A percentile compares a stretch with the other conserved stretches of the same genome.
Conservation (phyloP, 2,797 vertebrate genomes). For the Peromyscus attwateri region DNA sequence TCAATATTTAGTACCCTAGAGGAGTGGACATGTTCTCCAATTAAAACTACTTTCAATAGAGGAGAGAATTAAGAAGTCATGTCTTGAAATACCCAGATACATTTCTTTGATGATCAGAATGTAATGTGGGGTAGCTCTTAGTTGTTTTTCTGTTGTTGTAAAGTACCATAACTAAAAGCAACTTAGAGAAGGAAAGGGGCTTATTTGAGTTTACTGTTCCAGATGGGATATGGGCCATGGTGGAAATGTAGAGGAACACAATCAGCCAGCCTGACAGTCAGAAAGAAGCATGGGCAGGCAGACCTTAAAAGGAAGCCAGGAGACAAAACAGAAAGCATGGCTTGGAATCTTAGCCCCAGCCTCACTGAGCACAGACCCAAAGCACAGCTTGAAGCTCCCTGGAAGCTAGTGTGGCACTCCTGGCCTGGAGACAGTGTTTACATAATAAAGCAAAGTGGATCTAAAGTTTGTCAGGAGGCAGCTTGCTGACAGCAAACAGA, state of each 20-base stretch:
- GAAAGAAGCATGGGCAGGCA: background rate
- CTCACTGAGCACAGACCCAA: background rate
- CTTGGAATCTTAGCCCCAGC: background rate
- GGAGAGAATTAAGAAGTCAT: background rate
- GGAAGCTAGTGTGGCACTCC: background rate
- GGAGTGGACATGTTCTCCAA: background rate
- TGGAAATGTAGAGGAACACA: background rate
- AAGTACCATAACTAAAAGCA: background rate
- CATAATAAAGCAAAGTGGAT: background rate
- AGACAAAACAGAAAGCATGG: background rate
- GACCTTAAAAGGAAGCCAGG: background rate
- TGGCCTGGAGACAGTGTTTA: background rate
- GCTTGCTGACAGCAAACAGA: background rate
- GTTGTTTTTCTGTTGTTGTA: background rate
- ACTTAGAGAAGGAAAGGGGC: no score
- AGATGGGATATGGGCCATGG: background rate
- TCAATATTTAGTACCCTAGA: background rate
- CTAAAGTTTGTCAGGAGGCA: background rate
- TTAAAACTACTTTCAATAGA: background rate
- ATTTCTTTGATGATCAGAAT: background rate
- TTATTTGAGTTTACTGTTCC: background rate
- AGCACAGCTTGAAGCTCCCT: background rate
- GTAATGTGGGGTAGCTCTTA: background rate
- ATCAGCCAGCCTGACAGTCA: background rate
- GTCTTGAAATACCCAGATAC: background rate